These are phyloP conservation scores for Lysandra coridon DNA, from an alignment of 2,888 invertebrate species.

Conservation along the genomic window DNA sequence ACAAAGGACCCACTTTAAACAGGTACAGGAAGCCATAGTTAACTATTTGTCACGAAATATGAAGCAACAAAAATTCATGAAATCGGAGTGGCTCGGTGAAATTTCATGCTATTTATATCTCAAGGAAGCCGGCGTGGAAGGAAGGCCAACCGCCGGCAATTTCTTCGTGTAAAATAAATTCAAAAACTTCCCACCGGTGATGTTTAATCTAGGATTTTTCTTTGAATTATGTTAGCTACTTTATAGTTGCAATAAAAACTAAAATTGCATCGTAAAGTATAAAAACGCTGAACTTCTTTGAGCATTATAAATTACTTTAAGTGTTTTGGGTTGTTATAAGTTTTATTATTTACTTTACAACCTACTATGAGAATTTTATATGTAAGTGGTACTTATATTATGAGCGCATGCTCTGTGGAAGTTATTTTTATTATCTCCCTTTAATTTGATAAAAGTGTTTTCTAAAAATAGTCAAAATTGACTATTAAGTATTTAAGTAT, in stretches of 20 bases:
- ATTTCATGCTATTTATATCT: slow-evolving; percentile 53
- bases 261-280: slow-evolving; percentile 36
- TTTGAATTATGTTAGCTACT: slow-evolving; percentile 59
- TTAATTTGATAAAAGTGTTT: neutral
- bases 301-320: slow-evolving; percentile 24
- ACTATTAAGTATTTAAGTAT: neutral
- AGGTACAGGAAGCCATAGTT: slow-evolving; percentile 53
- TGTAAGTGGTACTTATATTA: neutral
- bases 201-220: slow-evolving; percentile 49
- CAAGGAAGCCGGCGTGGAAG: slow-evolving; percentile 49
- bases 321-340: slow-evolving; percentile 11
- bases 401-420: neutral
- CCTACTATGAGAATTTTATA: slow-evolving; percentile 19
- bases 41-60: slow-evolving; percentile 53
- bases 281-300: slow-evolving; percentile 16
- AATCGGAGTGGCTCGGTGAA: slow-evolving; percentile 49
- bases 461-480: neutral
- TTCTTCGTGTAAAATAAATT: slow-evolving; percentile 50
- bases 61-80: slow-evolving; percentile 55
- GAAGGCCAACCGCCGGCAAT: slow-evolving; percentile 51
- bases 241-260: slow-evolving; percentile 42
- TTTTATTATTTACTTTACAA: slow-evolving; percentile 20
- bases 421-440: neutral
- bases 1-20: slow-evolving; percentile 44
- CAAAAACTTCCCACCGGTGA: slow-evolving; percentile 45